Conservation (phyloP, 2,888 invertebrate species). For the Cetonia aurata region DNA sequence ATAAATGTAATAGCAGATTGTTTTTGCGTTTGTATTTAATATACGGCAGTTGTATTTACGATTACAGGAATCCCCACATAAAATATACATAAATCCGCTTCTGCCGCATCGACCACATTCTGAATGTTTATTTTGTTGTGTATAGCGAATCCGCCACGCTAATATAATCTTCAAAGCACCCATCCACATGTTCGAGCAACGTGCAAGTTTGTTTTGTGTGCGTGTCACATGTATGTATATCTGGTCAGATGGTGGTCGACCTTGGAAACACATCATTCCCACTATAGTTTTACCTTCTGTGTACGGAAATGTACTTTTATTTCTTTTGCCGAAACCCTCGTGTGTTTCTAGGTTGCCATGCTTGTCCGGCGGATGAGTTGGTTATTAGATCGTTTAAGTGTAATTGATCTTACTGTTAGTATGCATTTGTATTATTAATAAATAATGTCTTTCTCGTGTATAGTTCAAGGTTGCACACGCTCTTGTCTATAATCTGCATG, state of each 20-base stretch:
- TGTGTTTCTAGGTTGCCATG: slow-evolving; percentile 7
- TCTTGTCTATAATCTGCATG: slow-evolving; percentile 2
- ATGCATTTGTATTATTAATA: slow-evolving; percentile 21
- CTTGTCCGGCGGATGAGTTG: slow-evolving; percentile 15
- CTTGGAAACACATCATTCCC: slow-evolving; percentile 51
- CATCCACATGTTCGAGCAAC: slow-evolving; percentile 29
- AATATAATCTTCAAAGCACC: slow-evolving; percentile 43
- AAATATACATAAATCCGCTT: slow-evolving; percentile 38
- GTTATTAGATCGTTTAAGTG: slow-evolving; percentile 20
- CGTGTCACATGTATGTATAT: slow-evolving; percentile 11
- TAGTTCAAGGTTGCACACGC: slow-evolving; percentile 42
- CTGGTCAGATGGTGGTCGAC: slow-evolving; percentile 52
- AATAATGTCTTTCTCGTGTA: slow-evolving; percentile 36
- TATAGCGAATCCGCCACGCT: slow-evolving; percentile 28
- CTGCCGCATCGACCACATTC: slow-evolving; percentile 17
- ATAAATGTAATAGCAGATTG: slow-evolving; percentile 21
- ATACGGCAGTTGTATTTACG: slow-evolving; percentile 2
- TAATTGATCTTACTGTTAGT: slow-evolving; percentile 22
- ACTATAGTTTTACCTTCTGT: slow-evolving; percentile 46
- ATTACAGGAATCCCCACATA: slow-evolving; percentile 33
- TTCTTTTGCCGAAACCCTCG: slow-evolving; percentile 34
- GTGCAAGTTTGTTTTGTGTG: slow-evolving; percentile 31
- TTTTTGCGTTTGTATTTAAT: slow-evolving; percentile 11
- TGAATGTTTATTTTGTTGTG: slow-evolving; percentile 27
- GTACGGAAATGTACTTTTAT: slow-evolving; percentile 45